A percentile compares a stretch with the other conserved stretches of the same genome.
Evolutionary conservation across 2,113 vertebrate species (phyloP).

Genomic region (Centropus bengalensis): DNA sequence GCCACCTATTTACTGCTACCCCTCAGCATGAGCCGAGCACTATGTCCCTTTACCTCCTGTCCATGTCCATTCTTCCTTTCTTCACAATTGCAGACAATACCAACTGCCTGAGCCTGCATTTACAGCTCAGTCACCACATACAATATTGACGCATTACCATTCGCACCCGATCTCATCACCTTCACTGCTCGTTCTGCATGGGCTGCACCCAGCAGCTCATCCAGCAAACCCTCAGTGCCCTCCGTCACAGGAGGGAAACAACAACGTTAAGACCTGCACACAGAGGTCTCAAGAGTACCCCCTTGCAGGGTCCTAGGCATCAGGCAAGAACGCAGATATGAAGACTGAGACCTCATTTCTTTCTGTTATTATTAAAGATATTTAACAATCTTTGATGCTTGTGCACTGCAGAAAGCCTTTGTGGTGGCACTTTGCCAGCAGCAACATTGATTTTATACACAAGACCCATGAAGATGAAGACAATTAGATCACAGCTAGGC

Average conservation of each 20-base stretch:
- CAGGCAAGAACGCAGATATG: background rate
- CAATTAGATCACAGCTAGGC: constrained; percentile 22
- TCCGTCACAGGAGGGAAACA: background rate
- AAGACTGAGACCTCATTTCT: background rate
- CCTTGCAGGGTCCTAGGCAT: accelerated
- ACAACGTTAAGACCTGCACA: accelerated
- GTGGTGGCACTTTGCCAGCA: background rate
- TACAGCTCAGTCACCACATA: accelerated
- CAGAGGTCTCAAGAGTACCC: accelerated
- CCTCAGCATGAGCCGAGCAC: background rate
- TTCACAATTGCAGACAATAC: accelerated
- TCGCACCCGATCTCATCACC: background rate
- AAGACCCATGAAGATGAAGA: background rate
- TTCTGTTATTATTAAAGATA: background rate
- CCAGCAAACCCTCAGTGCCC: accelerated
- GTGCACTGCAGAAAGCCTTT: background rate
- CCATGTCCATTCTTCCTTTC: background rate
- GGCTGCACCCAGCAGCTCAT: background rate
- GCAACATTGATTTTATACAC: background rate
- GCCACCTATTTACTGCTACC: background rate
- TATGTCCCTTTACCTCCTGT: background rate
- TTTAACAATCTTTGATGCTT: background rate
- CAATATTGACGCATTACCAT: accelerated
- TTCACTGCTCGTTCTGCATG: background rate
- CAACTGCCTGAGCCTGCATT: background rate